Evolutionary conservation across 2,888 invertebrate species (phyloP).

Genomic region (Andricus quercusramuli): DNA sequence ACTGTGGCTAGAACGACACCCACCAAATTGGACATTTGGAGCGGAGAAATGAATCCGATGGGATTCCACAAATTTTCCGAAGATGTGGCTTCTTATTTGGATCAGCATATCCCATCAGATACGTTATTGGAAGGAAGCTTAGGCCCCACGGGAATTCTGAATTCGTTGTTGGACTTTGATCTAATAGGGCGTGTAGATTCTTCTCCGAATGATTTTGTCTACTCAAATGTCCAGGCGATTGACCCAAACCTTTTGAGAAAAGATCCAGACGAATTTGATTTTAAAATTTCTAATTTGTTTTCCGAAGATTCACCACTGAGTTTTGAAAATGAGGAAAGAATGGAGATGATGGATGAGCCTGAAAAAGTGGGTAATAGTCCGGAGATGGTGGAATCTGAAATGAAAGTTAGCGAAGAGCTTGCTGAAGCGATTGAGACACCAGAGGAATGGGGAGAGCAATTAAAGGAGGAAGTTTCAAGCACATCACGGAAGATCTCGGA

Average conservation of each 20-base stretch:
- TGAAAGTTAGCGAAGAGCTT: not conserved
- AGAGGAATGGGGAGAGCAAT: not conserved
- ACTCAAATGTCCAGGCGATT: not conserved
- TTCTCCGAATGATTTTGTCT: not conserved
- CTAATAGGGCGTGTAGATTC: not conserved
- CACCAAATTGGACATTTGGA: no score
- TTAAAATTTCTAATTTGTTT: not conserved
- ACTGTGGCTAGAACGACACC: no score
- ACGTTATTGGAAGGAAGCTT: not conserved
- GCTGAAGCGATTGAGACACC: not conserved
- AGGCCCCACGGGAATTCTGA: not conserved
- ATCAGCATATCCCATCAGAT: not conserved
- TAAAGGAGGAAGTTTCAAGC: slow-evolving; percentile 13
- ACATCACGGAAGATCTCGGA: not conserved
- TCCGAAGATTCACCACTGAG: not conserved
- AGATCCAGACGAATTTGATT: not conserved
- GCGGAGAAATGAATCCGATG: no score
- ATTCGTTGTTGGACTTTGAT: not conserved
- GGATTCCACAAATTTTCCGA: no score
- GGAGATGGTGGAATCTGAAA: not conserved
- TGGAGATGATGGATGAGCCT: not conserved
- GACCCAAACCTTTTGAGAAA: slow-evolving; percentile 3
- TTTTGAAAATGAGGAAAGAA: not conserved
- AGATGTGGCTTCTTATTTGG: no score
- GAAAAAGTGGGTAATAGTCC: not conserved